Conservation (phyloP, 2,888 invertebrate genomes). For the Tridacna crocea region DNA sequence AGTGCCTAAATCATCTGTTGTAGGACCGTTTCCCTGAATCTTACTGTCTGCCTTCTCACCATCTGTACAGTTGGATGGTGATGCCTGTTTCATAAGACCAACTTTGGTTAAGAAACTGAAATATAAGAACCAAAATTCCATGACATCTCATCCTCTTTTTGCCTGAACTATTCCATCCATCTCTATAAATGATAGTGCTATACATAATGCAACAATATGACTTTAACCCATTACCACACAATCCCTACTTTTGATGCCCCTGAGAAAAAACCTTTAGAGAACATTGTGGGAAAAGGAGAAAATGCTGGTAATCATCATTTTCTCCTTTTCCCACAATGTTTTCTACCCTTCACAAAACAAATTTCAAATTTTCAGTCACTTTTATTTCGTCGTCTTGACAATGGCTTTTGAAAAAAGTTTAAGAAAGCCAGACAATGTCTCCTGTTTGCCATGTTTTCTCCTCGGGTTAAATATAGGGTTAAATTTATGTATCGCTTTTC, state of each 20-base stretch:
- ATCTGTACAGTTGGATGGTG: conserved; percentile 36
- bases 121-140: conserved; percentile 13
- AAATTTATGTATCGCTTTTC: too few relatives aligned
- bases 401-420: too few relatives aligned
- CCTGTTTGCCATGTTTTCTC: too few relatives aligned
- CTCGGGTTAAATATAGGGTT: too few relatives aligned
- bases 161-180: too few relatives aligned
- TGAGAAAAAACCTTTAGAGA: not conserved
- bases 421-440: too few relatives aligned
- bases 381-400: too few relatives aligned
- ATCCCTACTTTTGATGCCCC: not conserved
- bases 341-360: too few relatives aligned
- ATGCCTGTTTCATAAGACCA: conserved; percentile 69
- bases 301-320: not conserved
- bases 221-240: not conserved
- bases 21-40: conserved; percentile 63
- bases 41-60: conserved; percentile 4
- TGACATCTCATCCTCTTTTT: too few relatives aligned
- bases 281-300: not conserved
- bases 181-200: too few relatives aligned
- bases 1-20: conserved; percentile 42
- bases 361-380: not conserved
- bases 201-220: too few relatives aligned
- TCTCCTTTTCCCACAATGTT: too few relatives aligned
- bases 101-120: conserved; percentile 72